These are phyloP conservation scores for Sphyrna mokarran DNA, from an alignment of 2,113 vertebrate genomes.

Conservation along the genomic window DNA sequence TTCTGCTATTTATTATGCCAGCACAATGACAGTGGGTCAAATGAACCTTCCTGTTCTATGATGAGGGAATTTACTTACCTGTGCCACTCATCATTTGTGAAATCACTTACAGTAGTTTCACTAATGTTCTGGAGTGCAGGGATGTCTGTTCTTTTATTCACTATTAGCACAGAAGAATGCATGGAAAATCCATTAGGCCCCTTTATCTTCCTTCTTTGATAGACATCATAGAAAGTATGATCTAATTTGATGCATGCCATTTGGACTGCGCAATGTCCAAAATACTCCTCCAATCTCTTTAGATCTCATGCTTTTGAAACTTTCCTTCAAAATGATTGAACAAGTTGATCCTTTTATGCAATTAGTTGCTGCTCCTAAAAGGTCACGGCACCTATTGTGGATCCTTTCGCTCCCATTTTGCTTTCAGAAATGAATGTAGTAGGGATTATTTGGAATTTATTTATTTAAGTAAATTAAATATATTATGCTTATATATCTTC, in stretches of 20 bases:
- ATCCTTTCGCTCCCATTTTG: background rate
- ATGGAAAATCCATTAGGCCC: background rate
- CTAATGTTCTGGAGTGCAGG: background rate
- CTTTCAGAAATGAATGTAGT: background rate
- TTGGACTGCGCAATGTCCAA: background rate
- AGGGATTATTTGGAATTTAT: background rate
- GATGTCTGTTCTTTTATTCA: background rate
- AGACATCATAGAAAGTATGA: background rate
- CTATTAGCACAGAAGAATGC: background rate
- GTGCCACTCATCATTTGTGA: background rate
- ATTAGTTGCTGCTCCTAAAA: background rate
- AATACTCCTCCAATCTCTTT: background rate
- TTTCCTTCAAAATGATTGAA: background rate
- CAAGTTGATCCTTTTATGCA: background rate
- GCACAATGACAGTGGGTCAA: background rate
- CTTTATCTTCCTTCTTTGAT: background rate
- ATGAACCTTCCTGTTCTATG: background rate
- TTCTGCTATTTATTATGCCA: background rate
- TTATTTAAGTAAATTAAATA: background rate
- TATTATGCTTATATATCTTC: background rate
- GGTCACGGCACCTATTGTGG: background rate
- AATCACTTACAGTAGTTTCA: background rate
- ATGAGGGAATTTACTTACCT: background rate
- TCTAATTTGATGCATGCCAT: background rate
- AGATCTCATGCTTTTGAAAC: background rate